Percentiles rank a stretch among this genome's conserved stretches.
Evolutionary conservation across 92 coral and sea anemone species (phyloP).

Genomic region (Phymanthus crucifer): DNA sequence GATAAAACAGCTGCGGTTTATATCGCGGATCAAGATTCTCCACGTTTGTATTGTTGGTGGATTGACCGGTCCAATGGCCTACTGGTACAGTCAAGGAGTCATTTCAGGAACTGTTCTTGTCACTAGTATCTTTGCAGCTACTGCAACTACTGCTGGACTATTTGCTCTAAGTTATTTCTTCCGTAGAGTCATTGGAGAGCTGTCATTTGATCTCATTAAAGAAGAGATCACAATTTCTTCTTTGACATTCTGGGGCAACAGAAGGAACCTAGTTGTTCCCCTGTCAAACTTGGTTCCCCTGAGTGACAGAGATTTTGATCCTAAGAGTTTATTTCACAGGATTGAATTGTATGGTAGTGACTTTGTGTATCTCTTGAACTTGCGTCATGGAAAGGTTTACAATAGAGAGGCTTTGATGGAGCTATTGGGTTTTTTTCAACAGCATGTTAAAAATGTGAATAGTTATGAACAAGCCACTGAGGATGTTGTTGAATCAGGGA

Average conservation of each 20-base stretch:
- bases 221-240: slow-evolving; percentile 65
- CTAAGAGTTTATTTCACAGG: slow-evolving; percentile 66
- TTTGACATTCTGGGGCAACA: slow-evolving; percentile 85
- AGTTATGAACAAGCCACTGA: background rate
- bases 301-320: slow-evolving; percentile 64
- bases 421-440: slow-evolving; percentile 41
- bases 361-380: slow-evolving; percentile 57
- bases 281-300: slow-evolving; percentile 45
- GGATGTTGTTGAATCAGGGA: background rate
- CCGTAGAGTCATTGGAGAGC: slow-evolving; percentile 76
- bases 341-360: slow-evolving; percentile 49
- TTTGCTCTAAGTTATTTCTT: slow-evolving; percentile 76
- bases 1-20: slow-evolving; percentile 73
- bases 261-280: slow-evolving; percentile 54
- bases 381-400: slow-evolving; percentile 67
- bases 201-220: slow-evolving; percentile 41
- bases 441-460: background rate
- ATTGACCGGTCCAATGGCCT: slow-evolving; percentile 68
- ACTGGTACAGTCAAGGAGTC: slow-evolving; percentile 61
- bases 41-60: slow-evolving; percentile 66
- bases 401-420: slow-evolving; percentile 36
- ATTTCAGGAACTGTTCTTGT: slow-evolving; percentile 48
- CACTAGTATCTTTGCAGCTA: slow-evolving; percentile 57
- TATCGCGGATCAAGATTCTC: slow-evolving; percentile 72
- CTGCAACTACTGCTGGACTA: slow-evolving; percentile 77